Base-by-base conservation (phyloP, 37 sponge, comb jelly and placozoan genomes). In the Cladorhizidae sp. region DNA sequence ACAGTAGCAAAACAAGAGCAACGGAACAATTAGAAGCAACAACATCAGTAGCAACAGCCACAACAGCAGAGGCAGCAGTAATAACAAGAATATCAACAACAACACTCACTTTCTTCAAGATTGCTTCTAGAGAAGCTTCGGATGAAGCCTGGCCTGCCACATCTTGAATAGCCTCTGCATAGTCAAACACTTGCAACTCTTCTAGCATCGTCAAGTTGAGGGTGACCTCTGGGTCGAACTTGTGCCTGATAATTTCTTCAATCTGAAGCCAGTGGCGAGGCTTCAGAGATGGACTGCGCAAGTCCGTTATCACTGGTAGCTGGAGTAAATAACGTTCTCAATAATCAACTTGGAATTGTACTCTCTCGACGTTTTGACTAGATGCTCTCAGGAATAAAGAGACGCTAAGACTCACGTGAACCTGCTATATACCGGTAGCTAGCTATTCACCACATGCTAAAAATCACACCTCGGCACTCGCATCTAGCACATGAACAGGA, bases 111-210 rank as follows among this genome's bases (percentile, higher is more conserved):
- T 95, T 98, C 67, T 93, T 93, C 39, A 98, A 76, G 80, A 98
- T 91, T 21, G 89, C 80, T 71, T 95, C 96, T 45, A 98, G 88
- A 17, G 94, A 91, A 8, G 99, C 94, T 79, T 98, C 99, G 23
- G 97, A 91, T 25, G 96, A 95, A 12, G 99, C 99, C 75, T 98
- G 94, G 2, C 96, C 96, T 31, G 99, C 93, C 20, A 98, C 88
- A 65, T 98, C 99, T 74, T 94, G 92, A 20, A 98, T 79, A 39
- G 87, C 87, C 73, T 98, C 99, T 22, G 88, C 92, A 57, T 86
- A 79, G 17, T 89, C 87, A 83, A 95, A 98, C 17, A 83, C 92
- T 29, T 89, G 79, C 59, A 98, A 74, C 5, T 95, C 92, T 39
- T 64, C 58, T 26, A 98, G 90, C 25, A 75, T 23, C 65, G 70